These are phyloP conservation scores for Achatina immaculata DNA, from an alignment of 1,140 invertebrate genomes.

Conservation along the genomic window DNA sequence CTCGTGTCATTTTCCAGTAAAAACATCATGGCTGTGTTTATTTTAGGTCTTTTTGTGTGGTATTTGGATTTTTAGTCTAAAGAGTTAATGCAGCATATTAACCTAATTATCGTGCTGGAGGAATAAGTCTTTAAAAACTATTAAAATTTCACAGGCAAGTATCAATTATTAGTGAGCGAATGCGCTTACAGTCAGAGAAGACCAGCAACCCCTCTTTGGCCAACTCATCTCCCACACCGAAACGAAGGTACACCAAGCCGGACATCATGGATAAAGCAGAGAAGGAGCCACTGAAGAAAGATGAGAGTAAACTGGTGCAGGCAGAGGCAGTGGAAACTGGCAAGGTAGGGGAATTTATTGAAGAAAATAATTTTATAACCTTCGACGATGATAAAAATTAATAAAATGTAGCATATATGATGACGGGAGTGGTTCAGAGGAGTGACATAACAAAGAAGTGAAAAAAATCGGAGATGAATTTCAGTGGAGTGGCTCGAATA, in stretches of 20 bases:
- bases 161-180: slow-evolving; percentile 50
- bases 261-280: slow-evolving; percentile 28
- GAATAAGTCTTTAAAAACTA: too few relatives aligned
- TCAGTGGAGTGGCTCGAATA: too few relatives aligned
- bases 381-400: not conserved
- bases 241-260: not conserved
- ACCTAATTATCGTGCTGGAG: too few relatives aligned
- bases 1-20: too few relatives aligned
- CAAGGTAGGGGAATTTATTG: slow-evolving; percentile 45
- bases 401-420: too few relatives aligned
- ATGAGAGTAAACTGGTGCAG: slow-evolving; percentile 57
- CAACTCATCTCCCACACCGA: not conserved
- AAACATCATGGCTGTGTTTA: too few relatives aligned
- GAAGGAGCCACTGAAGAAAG: slow-evolving; percentile 29
- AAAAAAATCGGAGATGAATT: too few relatives aligned
- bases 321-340: slow-evolving; percentile 63
- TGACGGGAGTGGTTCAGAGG: too few relatives aligned
- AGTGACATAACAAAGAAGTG: too few relatives aligned
- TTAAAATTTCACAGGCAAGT: slow-evolving; percentile 49
- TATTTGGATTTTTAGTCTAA: too few relatives aligned
- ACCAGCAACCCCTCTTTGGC: slow-evolving; percentile 13
- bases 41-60: too few relatives aligned
- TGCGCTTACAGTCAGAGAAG: slow-evolving; percentile 41
- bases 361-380: not conserved
- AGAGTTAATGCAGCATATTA: too few relatives aligned